phyloP scores from a whole-genome alignment of 2,113 vertebrate genomes.

The Cercocebus atys region DNA sequence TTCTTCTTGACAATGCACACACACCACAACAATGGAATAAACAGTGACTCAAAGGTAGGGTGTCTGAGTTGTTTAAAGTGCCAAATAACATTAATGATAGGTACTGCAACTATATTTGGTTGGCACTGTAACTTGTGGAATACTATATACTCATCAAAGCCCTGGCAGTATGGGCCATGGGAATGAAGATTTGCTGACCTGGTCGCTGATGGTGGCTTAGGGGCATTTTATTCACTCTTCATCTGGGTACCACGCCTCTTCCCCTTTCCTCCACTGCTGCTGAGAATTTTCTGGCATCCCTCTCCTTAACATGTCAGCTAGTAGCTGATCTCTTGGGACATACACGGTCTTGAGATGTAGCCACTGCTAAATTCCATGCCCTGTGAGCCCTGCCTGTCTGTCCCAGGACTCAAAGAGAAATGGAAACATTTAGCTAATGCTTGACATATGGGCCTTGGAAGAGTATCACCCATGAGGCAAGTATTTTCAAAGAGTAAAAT shows the following conservation, averaged over 20 bases:
- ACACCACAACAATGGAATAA: not conserved
- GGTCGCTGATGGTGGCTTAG: not conserved
- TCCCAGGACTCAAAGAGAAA: not conserved
- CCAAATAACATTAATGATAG: not conserved
- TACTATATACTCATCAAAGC: not conserved
- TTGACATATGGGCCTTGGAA: not conserved
- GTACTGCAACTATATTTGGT: not conserved
- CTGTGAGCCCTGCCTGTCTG: not conserved
- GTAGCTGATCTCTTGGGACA: not conserved
- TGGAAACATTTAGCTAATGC: not conserved
- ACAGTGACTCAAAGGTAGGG: not conserved
- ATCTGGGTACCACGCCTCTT: not conserved
- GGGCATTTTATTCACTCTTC: not conserved
- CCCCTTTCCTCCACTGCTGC: not conserved
- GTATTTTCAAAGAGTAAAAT: slow-evolving; percentile 1
- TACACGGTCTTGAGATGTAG: too few species aligned
- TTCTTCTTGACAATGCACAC: not conserved
- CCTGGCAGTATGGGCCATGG: not conserved
- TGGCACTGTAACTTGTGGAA: not conserved
- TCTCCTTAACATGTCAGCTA: not conserved
- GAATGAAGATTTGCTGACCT: not conserved
- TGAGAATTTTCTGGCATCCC: not conserved
- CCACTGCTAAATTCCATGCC: not conserved
- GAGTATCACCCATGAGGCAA: not conserved
- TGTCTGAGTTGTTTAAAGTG: not conserved